Evolutionary conservation across 1,140 invertebrate genomes (phyloP).

Genomic region (Neocloeon triangulifer): DNA sequence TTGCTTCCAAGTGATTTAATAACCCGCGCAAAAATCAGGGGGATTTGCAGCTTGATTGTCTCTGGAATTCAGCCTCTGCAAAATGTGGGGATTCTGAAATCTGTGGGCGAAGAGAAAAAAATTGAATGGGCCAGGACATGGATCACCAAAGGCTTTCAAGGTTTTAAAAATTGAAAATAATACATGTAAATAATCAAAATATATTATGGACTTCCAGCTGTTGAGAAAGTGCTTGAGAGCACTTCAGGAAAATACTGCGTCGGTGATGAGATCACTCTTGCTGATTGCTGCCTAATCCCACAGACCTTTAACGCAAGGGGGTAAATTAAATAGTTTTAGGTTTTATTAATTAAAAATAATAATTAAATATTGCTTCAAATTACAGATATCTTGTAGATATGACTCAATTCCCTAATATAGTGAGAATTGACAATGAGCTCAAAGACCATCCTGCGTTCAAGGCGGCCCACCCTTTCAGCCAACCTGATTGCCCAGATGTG

Average conservation of each 20-base stretch:
- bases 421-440: conserved; percentile 61
- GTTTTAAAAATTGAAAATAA: conserved; percentile 18
- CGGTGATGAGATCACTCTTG: conserved; percentile 79
- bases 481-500: conserved; percentile 89
- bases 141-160: conserved; percentile 67
- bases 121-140: conserved; percentile 83
- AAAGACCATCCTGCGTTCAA: conserved; percentile 74
- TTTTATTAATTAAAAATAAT: no score
- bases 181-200: no score
- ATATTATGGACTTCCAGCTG: conserved; percentile 28
- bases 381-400: conserved; percentile 82
- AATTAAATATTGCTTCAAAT: no score
- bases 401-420: conserved; percentile 67
- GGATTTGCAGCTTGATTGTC: conserved; percentile 60
- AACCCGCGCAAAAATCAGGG: conserved; percentile 61
- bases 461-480: conserved; percentile 62
- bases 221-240: conserved; percentile 65
- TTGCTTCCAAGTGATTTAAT: conserved; percentile 70
- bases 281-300: conserved; percentile 86
- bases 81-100: conserved; percentile 68
- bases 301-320: conserved; percentile 78
- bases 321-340: conserved; percentile 15
- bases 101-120: conserved; percentile 64
- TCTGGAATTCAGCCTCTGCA: conserved; percentile 91
- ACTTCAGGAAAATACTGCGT: conserved; percentile 84